phyloP scores from a whole-genome alignment of 2,888 invertebrate genomes.

The Agonopterix arenella region DNA sequence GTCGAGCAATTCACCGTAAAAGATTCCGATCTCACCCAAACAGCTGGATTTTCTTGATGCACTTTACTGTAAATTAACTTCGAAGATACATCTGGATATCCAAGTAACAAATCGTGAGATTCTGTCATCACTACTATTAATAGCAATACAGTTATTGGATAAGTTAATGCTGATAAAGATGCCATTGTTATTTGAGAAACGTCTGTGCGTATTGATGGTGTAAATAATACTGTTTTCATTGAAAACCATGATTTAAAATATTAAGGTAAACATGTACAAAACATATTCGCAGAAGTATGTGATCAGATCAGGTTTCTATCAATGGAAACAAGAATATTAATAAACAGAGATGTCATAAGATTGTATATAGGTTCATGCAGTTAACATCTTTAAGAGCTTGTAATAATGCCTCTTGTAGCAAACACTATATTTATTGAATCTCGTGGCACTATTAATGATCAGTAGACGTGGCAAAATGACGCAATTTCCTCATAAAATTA shows the following conservation, averaged over 20 bases:
- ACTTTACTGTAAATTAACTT: slow-evolving; percentile 53
- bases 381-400: too few species aligned
- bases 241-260: too few species aligned
- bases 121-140: not conserved
- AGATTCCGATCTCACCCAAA: slow-evolving; percentile 46
- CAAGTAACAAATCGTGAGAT: slow-evolving; percentile 28
- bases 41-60: slow-evolving; percentile 52
- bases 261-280: too few species aligned
- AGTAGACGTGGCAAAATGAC: slow-evolving; percentile 3
- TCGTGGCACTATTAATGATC: too few species aligned
- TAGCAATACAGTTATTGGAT: not conserved
- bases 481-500: slow-evolving; percentile 6
- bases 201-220: slow-evolving; percentile 7
- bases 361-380: too few species aligned
- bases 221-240: slow-evolving; percentile 2
- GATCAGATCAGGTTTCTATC: too few species aligned
- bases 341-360: too few species aligned
- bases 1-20: slow-evolving; percentile 40
- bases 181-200: slow-evolving; percentile 8
- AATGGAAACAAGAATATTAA: too few species aligned
- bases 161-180: slow-evolving; percentile 1
- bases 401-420: too few species aligned
- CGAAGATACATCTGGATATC: slow-evolving; percentile 45
- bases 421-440: too few species aligned
- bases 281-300: too few species aligned